These are phyloP conservation scores for Mus musculus DNA, from an alignment of 2,113 vertebrate species.

Conservation along the genomic window GRCm39 chr2:67696501-67697000, in stretches of 20 bases:
- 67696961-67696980: neutral
- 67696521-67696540: neutral
- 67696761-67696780: neutral
- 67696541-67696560: slow-evolving; percentile 24
- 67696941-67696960: neutral
- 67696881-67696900: neutral
- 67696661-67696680: neutral
- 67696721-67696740: neutral
- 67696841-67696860: neutral
- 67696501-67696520: neutral
- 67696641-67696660: neutral
- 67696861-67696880: neutral
- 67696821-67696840: neutral
- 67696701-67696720: neutral
- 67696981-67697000: neutral
- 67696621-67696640: slow-evolving; percentile 20
- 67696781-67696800: neutral
- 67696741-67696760: neutral
- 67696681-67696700: neutral
- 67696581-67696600: neutral
- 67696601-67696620: neutral
- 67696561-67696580: neutral
- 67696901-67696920: neutral
- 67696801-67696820: neutral
- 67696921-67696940: neutral